Conservation (phyloP, 2,113 vertebrate genomes). For the Cochlearius cochlearius region DNA sequence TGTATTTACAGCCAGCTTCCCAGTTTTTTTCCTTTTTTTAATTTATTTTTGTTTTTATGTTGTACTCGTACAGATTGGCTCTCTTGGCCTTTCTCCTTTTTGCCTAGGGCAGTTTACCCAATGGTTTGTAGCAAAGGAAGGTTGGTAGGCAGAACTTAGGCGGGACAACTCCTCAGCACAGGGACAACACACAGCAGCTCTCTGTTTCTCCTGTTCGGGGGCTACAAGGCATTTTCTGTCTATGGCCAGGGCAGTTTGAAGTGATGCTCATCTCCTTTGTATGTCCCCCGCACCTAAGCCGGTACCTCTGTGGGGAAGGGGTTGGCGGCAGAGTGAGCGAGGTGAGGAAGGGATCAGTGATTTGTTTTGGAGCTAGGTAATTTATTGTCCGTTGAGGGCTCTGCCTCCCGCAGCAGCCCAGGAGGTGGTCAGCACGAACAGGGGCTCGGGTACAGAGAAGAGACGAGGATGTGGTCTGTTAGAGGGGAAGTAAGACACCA, state of each 20-base stretch:
- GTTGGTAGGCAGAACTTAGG: not conserved
- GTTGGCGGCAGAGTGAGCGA: not conserved
- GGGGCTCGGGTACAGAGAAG: not conserved
- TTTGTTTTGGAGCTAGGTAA: not conserved
- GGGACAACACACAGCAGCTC: not conserved
- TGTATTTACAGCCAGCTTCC: conserved; percentile 69
- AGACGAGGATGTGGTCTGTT: not conserved
- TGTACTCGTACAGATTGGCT: conserved; percentile 13
- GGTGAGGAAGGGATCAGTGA: not conserved
- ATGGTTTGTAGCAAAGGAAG: not conserved
- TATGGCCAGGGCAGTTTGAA: not conserved
- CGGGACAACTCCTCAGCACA: not conserved
- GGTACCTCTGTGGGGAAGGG: not conserved
- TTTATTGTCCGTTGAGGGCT: not conserved
- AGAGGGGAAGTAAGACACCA: not conserved
- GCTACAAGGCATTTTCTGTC: not conserved
- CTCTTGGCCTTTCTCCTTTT: not conserved
- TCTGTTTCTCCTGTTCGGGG: not conserved
- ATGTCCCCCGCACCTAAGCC: not conserved
- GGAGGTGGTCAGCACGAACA: not conserved
- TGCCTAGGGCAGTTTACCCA: not conserved
- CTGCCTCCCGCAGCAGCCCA: not conserved
- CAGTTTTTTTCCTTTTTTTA: conserved; percentile 7
- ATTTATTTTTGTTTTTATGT: conserved; percentile 40
- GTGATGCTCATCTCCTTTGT: not conserved